Base-by-base conservation (phyloP, 1,140 invertebrate genomes). In the Tenebrio molitor region DNA sequence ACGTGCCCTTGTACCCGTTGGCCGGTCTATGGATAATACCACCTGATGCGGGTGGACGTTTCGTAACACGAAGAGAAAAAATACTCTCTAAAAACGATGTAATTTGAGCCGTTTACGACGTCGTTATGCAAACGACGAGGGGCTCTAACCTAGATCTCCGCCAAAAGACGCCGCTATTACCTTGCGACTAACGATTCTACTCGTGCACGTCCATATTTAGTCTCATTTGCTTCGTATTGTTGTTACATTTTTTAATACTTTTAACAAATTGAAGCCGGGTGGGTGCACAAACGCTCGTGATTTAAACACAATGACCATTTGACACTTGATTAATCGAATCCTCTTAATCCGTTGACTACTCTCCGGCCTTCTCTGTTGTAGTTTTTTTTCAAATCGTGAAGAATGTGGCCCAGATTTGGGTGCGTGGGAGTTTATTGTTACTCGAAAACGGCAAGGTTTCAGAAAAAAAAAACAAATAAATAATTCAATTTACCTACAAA, bases 41-140 rank as follows among this genome's bases (percentile, higher is more conserved):
- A 66, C 64, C 64, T 66, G 36, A 66, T 66, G 64, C 64, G 64
- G 64, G 64, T 66, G 64, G 64, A 66, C 36, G 39, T 66, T 29
- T 66, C 36, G 36, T 39, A 66, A 66, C 39, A n/a, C 2, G 5
- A 17, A 63, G 15, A 63, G 15, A 65, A 39, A 16, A 39, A 17
- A 21, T 23, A 14, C 12, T 66, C 12, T 21, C 17, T 21, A 42
- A 44, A 29, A 44, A 66, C 15, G 1, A 2, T 21, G 19, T 65
- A 65, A 58, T 29, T 29, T 29, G 50, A 58, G 1, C 34, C 34
- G 25, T 33, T 65, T 65, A 8, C 53, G 25, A 12, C 36, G 36
- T n/a, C n/a, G 12, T 39, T 39, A 33, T 64, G 25, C 10, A 42
- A 42, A 66, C 17, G 3, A 36, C n/a, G n/a, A 34, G 8, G 19